Percentiles rank a stretch among this genome's conserved stretches.
These are phyloP conservation scores for Tenthredo distinguenda DNA, from an alignment of 2,888 invertebrate species.

Conservation along the genomic window DNA sequence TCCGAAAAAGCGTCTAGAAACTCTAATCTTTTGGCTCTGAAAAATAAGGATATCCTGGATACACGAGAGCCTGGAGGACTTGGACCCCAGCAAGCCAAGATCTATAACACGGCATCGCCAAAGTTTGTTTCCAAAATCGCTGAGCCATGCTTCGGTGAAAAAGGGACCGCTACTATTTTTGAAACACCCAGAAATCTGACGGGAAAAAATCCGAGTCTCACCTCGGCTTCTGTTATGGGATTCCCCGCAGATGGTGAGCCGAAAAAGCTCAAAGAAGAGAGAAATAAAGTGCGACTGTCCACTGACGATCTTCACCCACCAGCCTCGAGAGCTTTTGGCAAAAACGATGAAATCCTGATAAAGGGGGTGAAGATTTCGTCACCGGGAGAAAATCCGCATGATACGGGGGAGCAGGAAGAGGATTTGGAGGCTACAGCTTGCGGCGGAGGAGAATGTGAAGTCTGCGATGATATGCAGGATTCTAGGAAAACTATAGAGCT, in stretches of 20 bases:
- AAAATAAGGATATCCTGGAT: background rate
- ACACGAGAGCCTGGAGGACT: background rate
- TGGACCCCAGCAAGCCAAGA: background rate
- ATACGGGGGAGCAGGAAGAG: background rate
- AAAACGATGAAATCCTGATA: constrained; percentile 9
- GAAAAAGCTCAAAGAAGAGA: background rate
- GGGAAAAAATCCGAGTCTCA: background rate
- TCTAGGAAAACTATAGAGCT: constrained; percentile 51
- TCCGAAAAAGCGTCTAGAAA: background rate
- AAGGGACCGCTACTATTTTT: background rate
- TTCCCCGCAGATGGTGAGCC: background rate
- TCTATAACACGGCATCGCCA: background rate
- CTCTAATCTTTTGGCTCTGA: background rate
- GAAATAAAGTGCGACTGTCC: constrained; percentile 16
- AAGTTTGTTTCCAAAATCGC: background rate
- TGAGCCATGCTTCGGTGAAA: constrained; percentile 4
- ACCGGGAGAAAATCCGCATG: constrained; percentile 9
- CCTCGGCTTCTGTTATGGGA: background rate
- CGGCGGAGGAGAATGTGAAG: background rate
- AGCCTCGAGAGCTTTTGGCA: background rate
- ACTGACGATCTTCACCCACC: background rate
- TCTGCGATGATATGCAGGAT: background rate
- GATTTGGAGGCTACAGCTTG: background rate
- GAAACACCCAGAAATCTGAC: background rate
- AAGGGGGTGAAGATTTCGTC: constrained; percentile 38